Evolutionary conservation across 2,113 vertebrate genomes (phyloP).

Genomic region (Oryzias melastigma): DNA sequence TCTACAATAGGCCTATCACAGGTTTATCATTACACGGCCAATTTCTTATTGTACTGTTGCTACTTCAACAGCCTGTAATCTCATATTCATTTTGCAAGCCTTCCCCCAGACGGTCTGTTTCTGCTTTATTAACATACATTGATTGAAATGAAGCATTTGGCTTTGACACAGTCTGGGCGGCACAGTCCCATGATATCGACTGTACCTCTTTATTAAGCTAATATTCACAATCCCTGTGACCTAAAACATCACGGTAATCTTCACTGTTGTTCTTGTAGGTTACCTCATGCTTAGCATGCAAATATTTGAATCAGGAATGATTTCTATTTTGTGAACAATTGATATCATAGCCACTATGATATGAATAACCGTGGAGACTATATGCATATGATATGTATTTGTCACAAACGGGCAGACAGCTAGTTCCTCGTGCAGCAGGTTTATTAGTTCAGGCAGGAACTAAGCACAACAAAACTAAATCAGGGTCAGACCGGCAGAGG

Average conservation of each 20-base stretch:
- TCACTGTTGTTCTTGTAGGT: slow-evolving; percentile 37
- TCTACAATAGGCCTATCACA: slow-evolving; percentile 21
- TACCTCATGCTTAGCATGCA: slow-evolving; percentile 23
- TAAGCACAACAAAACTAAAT: too few relatives aligned
- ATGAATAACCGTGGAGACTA: too few relatives aligned
- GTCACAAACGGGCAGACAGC: too few relatives aligned
- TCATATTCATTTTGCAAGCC: slow-evolving; percentile 36
- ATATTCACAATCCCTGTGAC: slow-evolving; percentile 47
- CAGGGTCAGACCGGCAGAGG: too few relatives aligned
- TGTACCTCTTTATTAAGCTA: slow-evolving; percentile 56
- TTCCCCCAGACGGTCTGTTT: slow-evolving; percentile 43
- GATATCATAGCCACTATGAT: not conserved
- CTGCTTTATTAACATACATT: slow-evolving; percentile 65
- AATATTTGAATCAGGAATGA: slow-evolving; percentile 5
- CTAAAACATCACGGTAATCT: slow-evolving; percentile 32
- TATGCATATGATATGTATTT: too few relatives aligned
- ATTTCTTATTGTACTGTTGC: slow-evolving; percentile 16
- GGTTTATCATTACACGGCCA: slow-evolving; percentile 42
- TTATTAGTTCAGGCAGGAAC: too few relatives aligned
- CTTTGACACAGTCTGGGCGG: slow-evolving; percentile 41
- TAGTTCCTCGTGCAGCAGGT: too few relatives aligned
- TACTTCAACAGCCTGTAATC: slow-evolving; percentile 30
- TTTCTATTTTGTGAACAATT: slow-evolving; percentile 3
- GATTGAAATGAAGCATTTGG: slow-evolving; percentile 61
- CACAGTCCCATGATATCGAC: slow-evolving; percentile 45